A percentile compares a stretch with the other conserved stretches of the same genome.
Evolutionary conservation across 1,140 invertebrate genomes (phyloP).

Genomic region (Lasioglossum baleicum): DNA sequence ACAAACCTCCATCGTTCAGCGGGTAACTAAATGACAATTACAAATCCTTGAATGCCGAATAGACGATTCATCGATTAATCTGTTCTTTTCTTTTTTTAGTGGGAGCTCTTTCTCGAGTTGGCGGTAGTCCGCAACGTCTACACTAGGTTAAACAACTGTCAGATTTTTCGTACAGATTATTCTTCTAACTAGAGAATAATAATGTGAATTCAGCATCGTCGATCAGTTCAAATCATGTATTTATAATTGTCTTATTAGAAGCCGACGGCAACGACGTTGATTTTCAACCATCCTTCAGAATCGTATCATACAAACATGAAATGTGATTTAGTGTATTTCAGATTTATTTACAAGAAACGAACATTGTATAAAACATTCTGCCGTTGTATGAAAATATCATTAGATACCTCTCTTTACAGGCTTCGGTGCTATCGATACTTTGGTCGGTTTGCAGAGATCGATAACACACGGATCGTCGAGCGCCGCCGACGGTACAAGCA

Average conservation of each 20-base stretch:
- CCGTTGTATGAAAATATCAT: slow-evolving; percentile 45
- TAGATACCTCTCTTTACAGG: slow-evolving; percentile 89
- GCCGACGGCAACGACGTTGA: background rate
- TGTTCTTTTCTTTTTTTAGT: slow-evolving; percentile 60
- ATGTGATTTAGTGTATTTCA: background rate
- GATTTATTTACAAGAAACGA: slow-evolving; percentile 36
- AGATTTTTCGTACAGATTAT: slow-evolving; percentile 12
- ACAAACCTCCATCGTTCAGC: slow-evolving; percentile 71
- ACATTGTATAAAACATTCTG: slow-evolving; percentile 19
- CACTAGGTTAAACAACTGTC: slow-evolving; percentile 11
- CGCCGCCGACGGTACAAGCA: slow-evolving; percentile 87
- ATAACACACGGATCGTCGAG: slow-evolving; percentile 85
- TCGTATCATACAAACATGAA: background rate
- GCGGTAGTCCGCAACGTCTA: slow-evolving; percentile 60
- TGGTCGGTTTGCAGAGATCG: slow-evolving; percentile 93
- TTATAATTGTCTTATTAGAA: slow-evolving; percentile 35
- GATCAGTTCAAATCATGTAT: slow-evolving; percentile 8
- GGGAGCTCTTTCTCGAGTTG: slow-evolving; percentile 77
- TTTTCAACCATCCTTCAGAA: slow-evolving; percentile 15
- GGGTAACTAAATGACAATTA: slow-evolving; percentile 60
- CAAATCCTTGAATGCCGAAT: background rate
- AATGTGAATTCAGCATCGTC: background rate
- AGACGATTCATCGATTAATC: background rate
- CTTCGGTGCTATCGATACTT: slow-evolving; percentile 93
- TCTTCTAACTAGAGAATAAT: background rate